Evolutionary conservation across 2,113 vertebrate species (phyloP).

Genomic region (Sander vitreus): DNA sequence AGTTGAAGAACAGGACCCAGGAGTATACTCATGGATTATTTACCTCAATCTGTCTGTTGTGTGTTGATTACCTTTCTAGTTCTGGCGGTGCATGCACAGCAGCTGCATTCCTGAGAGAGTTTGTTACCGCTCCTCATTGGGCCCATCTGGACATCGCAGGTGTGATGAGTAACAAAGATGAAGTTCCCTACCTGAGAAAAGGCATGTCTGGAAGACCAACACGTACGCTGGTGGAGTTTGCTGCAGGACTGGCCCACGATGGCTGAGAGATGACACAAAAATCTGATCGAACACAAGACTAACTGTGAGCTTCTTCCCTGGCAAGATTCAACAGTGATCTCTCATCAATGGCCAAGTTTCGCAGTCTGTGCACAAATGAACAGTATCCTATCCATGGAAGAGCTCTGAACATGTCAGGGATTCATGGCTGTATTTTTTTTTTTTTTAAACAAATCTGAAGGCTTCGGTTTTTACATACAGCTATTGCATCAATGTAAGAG

Average conservation of each 20-base stretch:
- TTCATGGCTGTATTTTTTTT: background rate
- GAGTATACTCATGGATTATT: background rate
- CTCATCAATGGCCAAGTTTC: background rate
- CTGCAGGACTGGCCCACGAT: constrained; percentile 82
- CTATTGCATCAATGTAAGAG: background rate
- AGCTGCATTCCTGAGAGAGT: constrained; percentile 94
- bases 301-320: background rate
- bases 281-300: background rate
- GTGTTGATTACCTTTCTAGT: constrained; percentile 73
- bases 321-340: background rate
- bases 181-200: constrained; percentile 93
- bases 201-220: constrained; percentile 98
- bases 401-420: background rate
- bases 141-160: constrained; percentile 98
- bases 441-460: background rate
- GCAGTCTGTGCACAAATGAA: background rate
- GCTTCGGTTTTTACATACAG: background rate
- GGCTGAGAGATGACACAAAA: constrained; percentile 44
- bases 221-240: constrained; percentile 92
- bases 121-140: constrained; percentile 92
- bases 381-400: background rate
- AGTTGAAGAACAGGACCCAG: background rate
- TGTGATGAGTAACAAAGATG: constrained; percentile 97
- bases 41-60: background rate
- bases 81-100: constrained; percentile 96